Evolutionary conservation across 2,797 vertebrate genomes (phyloP).

Genomic region (Pterois miles): DNA sequence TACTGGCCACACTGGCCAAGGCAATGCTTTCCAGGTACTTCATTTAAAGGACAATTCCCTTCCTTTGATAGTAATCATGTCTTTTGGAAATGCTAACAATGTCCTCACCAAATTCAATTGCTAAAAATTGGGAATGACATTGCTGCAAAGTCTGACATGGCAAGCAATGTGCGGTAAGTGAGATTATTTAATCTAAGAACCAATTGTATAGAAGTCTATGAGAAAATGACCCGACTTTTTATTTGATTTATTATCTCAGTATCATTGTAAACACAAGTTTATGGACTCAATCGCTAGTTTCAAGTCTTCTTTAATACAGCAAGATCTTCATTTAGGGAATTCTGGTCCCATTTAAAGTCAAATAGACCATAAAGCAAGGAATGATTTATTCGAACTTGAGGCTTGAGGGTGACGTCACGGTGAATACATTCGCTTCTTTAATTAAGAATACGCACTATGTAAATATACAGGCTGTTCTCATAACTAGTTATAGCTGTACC

Average conservation of each 20-base stretch:
- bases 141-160: background rate
- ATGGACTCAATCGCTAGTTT: background rate
- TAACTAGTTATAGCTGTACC: no score
- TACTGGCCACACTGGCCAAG: background rate
- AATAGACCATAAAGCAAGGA: no score
- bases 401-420: fast-evolving
- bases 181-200: background rate
- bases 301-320: background rate
- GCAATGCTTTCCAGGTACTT: background rate
- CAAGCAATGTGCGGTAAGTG: background rate
- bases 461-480: no score
- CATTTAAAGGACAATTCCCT: background rate
- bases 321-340: background rate
- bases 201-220: background rate
- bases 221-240: no score
- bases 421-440: background rate
- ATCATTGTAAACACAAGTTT: no score
- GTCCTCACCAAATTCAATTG: background rate
- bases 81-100: background rate
- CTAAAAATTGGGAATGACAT: background rate
- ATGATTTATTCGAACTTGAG: no score
- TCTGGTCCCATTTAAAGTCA: background rate
- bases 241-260: no score
- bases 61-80: background rate
- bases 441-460: no score